Evolutionary conservation across 2,888 invertebrate genomes (phyloP).

Genomic region (Anthrax anthrax): DNA sequence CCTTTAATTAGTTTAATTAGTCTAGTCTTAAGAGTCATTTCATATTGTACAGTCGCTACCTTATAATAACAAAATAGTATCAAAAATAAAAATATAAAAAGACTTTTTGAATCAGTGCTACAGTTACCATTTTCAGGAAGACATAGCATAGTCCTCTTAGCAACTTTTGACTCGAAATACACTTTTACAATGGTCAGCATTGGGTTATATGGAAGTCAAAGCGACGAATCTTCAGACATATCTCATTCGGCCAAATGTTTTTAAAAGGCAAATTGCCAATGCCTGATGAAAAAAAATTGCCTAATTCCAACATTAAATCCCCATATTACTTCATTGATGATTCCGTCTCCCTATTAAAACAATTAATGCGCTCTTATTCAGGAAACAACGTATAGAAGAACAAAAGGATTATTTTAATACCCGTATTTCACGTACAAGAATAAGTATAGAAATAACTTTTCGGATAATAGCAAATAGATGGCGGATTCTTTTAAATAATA

Average conservation of each 20-base stretch:
- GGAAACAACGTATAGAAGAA: not conserved
- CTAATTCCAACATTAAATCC: constrained; percentile 4
- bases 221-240: constrained; percentile 7
- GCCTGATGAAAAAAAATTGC: constrained; percentile 5
- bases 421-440: too few relatives aligned
- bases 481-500: too few relatives aligned
- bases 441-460: too few relatives aligned
- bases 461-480: too few relatives aligned
- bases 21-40: too few relatives aligned
- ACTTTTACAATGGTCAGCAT: constrained; percentile 8
- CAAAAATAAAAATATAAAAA: too few relatives aligned
- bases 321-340: constrained; percentile 10
- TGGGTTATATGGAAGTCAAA: constrained; percentile 8
- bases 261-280: constrained; percentile 5
- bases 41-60: too few relatives aligned
- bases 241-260: constrained; percentile 6
- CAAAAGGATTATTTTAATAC: too few relatives aligned
- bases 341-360: constrained; percentile 8
- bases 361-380: constrained; percentile 5
- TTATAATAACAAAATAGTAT: too few relatives aligned
- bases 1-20: too few relatives aligned
- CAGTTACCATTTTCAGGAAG: too few relatives aligned
- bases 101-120: too few relatives aligned
- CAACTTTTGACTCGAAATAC: constrained; percentile 8
- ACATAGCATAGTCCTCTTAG: not conserved